Evolutionary conservation across 2,797 vertebrate species (phyloP), one percentile per base, ranked within the genome.

Genomic region (Clamator glandarius): DNA sequence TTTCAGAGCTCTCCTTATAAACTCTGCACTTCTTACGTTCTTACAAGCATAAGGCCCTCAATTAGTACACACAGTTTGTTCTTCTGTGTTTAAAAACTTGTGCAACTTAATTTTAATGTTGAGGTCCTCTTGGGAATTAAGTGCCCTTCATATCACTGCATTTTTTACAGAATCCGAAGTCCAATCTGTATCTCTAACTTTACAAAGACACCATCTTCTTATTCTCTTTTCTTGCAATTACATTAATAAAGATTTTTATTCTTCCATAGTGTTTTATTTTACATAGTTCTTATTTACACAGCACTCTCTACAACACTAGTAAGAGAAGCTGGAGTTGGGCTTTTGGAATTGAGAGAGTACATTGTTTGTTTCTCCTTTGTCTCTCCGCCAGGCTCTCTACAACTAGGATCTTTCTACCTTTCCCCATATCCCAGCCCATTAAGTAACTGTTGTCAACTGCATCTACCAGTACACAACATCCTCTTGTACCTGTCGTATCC

Each of bases 211-310:
- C 10, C 17, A 20, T 74, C 77, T 74, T 48, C n/a, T 77, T 63
- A 8, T 52, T 85, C 14, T 70, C 36, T 69, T 78, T 48, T 78
- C 68, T 55, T 51, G 3, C 31, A 90, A 50, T 6, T 41, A 11
- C 13, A 51, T 46, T 50, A 57, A 35, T 48, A 51, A 48, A 9
- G 5, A 33, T 21, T n/a, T 51, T 25, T 31, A 31, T 67, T 16
- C 11, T 79, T 72, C 48, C 57, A 33, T 5, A 12, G 29, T 19
- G 7, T 74, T 92, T 57, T 57, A 29, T 52, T 76, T 90, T 24
- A 58, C 0, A 0, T 13, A 15, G 16, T 29, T 33, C 7, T 52
- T 18, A 36, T 1, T 0, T 59, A 25, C 18, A 69, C 14, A 62
- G 51, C 26, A 46, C 15, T n/a, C 35, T 63, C 21, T 26, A 69